Evolutionary conservation across 2,797 vertebrate genomes (phyloP).

Genomic region (Falco peregrinus): DNA sequence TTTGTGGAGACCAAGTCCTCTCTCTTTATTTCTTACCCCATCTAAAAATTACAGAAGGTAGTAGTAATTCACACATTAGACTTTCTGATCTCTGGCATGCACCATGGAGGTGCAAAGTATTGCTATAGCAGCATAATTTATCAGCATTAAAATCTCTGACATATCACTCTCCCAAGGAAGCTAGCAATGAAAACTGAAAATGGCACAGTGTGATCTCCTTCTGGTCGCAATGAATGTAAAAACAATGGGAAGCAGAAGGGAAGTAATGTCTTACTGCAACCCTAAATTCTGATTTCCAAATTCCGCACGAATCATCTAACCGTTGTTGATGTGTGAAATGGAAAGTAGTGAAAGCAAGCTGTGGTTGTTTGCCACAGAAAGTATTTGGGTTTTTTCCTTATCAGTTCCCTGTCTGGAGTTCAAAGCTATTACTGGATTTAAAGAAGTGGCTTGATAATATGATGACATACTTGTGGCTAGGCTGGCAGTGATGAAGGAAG

Average conservation of each 20-base stretch:
- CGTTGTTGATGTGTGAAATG: neutral
- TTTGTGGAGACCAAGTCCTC: neutral
- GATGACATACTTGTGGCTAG: neutral
- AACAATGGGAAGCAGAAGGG: constrained; percentile 49
- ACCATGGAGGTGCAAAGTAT: constrained; percentile 29
- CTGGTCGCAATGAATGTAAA: constrained; percentile 17
- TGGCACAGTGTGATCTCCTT: constrained; percentile 10
- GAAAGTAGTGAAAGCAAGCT: neutral
- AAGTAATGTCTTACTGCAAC: neutral
- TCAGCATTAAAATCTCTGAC: constrained; percentile 38
- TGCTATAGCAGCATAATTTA: constrained; percentile 41
- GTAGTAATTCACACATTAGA: constrained; percentile 30
- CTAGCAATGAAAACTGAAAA: neutral
- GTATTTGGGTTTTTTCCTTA: neutral
- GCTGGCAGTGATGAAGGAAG: neutral
- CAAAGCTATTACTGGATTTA: neutral
- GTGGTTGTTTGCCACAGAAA: neutral
- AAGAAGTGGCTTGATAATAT: neutral
- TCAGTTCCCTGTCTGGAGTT: neutral
- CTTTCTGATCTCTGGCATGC: constrained; percentile 13
- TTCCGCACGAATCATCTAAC: neutral
- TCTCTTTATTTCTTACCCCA: neutral
- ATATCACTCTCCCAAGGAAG: constrained; percentile 44
- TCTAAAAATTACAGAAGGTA: neutral
- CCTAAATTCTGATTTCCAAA: neutral